phyloP scores from a whole-genome alignment of 2,113 vertebrate genomes.

The Acanthisitta chloris region DNA sequence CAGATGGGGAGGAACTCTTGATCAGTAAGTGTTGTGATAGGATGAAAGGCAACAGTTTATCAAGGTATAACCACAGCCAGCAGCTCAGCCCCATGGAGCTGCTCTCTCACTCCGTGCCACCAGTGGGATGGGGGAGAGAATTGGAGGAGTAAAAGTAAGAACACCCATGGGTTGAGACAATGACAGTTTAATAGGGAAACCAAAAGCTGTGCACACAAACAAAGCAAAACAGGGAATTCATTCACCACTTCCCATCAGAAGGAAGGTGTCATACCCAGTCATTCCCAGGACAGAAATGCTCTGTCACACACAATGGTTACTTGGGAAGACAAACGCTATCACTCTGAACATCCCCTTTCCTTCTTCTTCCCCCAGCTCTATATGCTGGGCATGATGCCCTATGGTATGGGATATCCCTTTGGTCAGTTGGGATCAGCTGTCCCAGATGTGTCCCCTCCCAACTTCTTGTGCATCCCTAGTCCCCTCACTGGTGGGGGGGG shows the following conservation, averaged over 20 bases:
- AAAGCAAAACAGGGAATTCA: not conserved
- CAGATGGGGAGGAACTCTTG: not conserved
- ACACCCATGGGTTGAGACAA: not conserved
- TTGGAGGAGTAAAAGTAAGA: not conserved
- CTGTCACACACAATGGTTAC: not conserved
- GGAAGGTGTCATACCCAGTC: not conserved
- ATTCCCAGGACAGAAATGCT: not conserved
- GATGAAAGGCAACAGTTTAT: rapidly evolving
- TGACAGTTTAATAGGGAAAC: not conserved
- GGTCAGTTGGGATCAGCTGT: not conserved
- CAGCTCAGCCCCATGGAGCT: not conserved
- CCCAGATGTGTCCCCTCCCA: not conserved
- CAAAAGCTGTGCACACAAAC: not conserved
- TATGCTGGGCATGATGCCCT: not conserved
- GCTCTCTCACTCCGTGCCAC: not conserved
- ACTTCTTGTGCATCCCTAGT: not conserved
- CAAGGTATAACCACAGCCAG: not conserved
- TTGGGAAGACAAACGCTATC: not conserved
- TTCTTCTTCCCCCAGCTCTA: not conserved
- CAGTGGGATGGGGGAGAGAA: not conserved
- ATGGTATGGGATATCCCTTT: not conserved
- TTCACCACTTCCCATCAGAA: not conserved
- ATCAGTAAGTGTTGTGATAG: not conserved
- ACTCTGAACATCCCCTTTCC: not conserved
- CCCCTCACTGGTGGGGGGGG: not conserved